These are phyloP conservation scores for Macrochelys suwanniensis DNA, from an alignment of 2,797 vertebrate species.

Conservation along the genomic window DNA sequence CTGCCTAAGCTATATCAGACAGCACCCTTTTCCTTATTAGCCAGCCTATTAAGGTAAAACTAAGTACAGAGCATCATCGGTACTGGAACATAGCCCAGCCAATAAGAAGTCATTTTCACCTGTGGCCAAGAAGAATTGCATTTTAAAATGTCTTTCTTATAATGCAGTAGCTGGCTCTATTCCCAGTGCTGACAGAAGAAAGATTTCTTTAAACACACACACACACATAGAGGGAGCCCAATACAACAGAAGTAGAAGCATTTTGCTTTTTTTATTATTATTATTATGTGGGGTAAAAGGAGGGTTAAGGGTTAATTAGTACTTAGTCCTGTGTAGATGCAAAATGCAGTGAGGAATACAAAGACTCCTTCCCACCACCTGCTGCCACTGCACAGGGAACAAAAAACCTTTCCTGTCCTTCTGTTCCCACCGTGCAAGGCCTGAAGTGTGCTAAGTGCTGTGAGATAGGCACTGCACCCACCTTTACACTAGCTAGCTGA, in stretches of 20 bases:
- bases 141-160: constrained; percentile 22
- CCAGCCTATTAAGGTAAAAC: background rate
- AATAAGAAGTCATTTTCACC: constrained; percentile 15
- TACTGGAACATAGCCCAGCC: constrained; percentile 21
- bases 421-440: background rate
- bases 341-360: background rate
- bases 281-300: background rate
- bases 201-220: background rate
- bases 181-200: constrained; percentile 9
- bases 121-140: background rate
- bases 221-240: background rate
- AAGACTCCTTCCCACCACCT: background rate
- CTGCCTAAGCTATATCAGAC: background rate
- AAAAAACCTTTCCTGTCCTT: background rate
- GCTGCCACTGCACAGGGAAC: background rate
- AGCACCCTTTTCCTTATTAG: background rate
- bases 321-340: background rate
- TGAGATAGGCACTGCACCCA: background rate
- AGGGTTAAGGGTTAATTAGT: background rate
- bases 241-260: background rate
- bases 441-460: background rate
- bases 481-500: background rate
- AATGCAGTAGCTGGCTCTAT: constrained; percentile 7
- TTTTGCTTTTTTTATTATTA: background rate
- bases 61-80: background rate